Evolutionary conservation across 2,797 vertebrate genomes (phyloP).

Genomic region (Enteromius thamalakanensis): DNA sequence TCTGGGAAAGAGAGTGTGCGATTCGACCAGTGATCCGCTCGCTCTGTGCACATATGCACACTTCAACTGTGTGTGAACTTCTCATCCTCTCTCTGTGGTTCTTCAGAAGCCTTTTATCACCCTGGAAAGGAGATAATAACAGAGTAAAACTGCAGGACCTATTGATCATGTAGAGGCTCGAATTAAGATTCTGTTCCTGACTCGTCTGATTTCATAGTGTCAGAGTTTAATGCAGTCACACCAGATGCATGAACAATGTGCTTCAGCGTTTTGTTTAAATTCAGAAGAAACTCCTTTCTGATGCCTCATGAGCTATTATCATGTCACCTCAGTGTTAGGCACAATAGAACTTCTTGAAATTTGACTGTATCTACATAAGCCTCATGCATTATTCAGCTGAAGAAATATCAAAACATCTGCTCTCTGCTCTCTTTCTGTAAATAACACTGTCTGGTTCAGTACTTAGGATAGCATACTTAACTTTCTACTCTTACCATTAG

Average conservation of each 20-base stretch:
- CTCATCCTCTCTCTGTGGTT: conserved; percentile 13
- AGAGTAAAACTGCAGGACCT: not conserved
- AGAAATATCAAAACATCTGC: too few species aligned
- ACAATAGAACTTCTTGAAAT: too few species aligned
- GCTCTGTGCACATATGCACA: not conserved
- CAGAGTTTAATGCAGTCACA: not conserved
- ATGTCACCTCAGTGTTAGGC: too few species aligned
- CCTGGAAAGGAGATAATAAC: conserved; percentile 27
- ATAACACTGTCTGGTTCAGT: too few species aligned
- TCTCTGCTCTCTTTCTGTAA: too few species aligned
- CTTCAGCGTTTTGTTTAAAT: not conserved
- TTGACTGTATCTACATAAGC: too few species aligned
- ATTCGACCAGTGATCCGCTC: conserved; percentile 26
- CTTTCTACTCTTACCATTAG: too few species aligned
- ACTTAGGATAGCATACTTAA: too few species aligned
- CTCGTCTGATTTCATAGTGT: not conserved
- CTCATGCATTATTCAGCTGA: too few species aligned
- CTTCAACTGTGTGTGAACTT: not conserved
- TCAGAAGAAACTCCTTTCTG: not conserved
- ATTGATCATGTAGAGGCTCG: conserved; percentile 20
- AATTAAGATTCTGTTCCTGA: conserved; percentile 14
- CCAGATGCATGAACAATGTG: not conserved
- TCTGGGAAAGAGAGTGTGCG: conserved; percentile 34
- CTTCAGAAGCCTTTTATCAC: conserved; percentile 24
- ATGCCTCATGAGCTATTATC: not conserved